phyloP scores from a whole-genome alignment of 2,113 vertebrate species.

The Hemichromis elongatus region DNA sequence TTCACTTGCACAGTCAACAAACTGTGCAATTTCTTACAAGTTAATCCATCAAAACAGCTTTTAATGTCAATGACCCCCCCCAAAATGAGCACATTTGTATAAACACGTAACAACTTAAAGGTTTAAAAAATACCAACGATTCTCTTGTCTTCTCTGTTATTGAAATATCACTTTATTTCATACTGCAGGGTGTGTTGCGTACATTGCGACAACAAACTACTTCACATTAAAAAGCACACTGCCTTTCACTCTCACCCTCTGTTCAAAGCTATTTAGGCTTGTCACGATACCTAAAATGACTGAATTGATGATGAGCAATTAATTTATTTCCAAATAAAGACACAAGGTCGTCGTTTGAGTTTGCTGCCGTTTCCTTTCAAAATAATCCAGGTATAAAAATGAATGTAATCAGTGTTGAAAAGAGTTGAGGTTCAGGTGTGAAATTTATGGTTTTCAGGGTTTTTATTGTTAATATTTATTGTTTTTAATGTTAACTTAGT shows the following conservation, averaged over 20 bases:
- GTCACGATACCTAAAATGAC: neutral
- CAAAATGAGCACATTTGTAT: neutral
- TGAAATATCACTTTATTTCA: neutral
- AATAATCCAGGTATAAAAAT: neutral
- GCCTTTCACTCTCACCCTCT: neutral
- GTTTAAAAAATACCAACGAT: neutral
- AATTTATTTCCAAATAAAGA: neutral
- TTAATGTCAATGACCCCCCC: neutral
- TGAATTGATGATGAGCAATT: neutral
- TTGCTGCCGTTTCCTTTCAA: neutral
- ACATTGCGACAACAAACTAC: slow-evolving; percentile 3
- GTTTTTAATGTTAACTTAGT: too few species aligned
- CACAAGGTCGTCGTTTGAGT: slow-evolving; percentile 3
- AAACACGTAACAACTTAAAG: neutral
- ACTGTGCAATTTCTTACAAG: neutral
- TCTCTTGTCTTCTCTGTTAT: neutral
- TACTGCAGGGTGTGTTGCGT: neutral
- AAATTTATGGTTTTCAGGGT: too few species aligned
- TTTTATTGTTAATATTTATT: too few species aligned
- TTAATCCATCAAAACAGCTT: neutral
- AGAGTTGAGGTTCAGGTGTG: too few species aligned
- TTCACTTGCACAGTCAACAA: neutral
- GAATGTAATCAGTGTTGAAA: neutral
- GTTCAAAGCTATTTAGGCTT: neutral
- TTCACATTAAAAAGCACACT: slow-evolving; percentile 1